phyloP scores from a whole-genome alignment of 2,888 invertebrate genomes.

The Cheiracanthium punctorium region DNA sequence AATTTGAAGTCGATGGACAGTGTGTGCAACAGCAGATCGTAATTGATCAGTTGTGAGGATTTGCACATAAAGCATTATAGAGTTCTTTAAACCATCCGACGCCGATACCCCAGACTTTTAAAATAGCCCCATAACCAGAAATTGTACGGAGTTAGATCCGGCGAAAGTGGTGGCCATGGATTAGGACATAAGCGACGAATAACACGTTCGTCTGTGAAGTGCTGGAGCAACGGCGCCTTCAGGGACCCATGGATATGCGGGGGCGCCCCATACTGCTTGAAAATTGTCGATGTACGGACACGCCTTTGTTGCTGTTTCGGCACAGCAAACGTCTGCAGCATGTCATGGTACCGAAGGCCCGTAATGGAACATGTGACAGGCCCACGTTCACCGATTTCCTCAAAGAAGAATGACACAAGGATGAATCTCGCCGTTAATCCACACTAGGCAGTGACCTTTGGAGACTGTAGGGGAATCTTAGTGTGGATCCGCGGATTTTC shows the following conservation, averaged over 20 bases:
- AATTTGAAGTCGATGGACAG: slow-evolving; percentile 6
- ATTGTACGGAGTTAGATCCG: not conserved
- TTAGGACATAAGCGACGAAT: not conserved
- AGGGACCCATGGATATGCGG: not conserved
- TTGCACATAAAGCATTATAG: not conserved
- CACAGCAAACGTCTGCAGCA: not conserved
- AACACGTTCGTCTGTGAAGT: no score
- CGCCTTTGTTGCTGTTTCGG: not conserved
- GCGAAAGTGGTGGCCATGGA: not conserved
- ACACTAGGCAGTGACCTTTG: slow-evolving; percentile 2
- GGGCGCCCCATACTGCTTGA: not conserved
- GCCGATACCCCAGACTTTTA: not conserved
- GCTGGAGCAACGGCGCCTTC: not conserved
- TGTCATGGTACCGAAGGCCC: no score
- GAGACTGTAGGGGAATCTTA: no score
- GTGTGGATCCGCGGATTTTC: no score
- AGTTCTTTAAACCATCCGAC: not conserved
- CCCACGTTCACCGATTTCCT: no score
- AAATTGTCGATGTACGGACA: not conserved
- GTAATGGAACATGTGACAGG: no score
- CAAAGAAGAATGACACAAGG: no score
- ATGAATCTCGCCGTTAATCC: slow-evolving; percentile 17
- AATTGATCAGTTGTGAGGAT: not conserved
- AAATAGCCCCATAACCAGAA: not conserved
- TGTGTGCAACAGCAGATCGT: no score